A percentile compares a stretch with the other conserved stretches of the same genome.
phyloP scores from a whole-genome alignment of 1,140 invertebrate species.

The Eumaeus atala region DNA sequence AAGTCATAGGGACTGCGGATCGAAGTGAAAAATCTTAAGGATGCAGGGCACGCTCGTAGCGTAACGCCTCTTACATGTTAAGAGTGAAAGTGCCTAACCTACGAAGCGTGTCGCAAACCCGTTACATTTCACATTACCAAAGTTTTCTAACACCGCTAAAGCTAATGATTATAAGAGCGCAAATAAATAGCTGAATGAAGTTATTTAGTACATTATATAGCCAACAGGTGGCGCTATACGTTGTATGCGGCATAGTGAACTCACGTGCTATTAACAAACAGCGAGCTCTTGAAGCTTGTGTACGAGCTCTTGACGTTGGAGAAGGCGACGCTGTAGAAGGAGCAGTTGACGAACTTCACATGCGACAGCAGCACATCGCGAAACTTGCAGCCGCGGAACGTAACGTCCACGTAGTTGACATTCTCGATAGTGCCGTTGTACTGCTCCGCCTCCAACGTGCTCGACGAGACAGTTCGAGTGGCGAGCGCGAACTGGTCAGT shows the following conservation, averaged over 20 bases:
- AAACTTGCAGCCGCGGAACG: constrained; percentile 62
- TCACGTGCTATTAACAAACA: constrained; percentile 66
- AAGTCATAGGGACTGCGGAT: too few species aligned
- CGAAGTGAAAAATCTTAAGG: too few species aligned
- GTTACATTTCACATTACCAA: too few species aligned
- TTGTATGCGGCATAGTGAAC: constrained; percentile 29
- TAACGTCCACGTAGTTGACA: constrained; percentile 50
- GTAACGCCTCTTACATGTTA: too few species aligned
- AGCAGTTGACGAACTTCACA: constrained; percentile 65
- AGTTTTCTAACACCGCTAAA: too few species aligned
- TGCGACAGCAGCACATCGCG: constrained; percentile 67
- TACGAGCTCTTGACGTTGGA: constrained; percentile 66
- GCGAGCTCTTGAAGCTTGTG: constrained; percentile 51
- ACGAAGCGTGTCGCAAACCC: too few species aligned
- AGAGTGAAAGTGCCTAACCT: too few species aligned
- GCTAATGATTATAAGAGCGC: too few species aligned
- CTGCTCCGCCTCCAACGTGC: constrained; percentile 31
- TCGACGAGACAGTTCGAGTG: constrained; percentile 29
- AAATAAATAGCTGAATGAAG: too few species aligned
- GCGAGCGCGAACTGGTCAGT: constrained; percentile 46
- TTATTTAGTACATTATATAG: too few species aligned
- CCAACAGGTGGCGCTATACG: too few species aligned
- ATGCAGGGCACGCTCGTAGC: too few species aligned
- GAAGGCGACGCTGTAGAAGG: constrained; percentile 62
- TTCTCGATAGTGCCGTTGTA: constrained; percentile 65